Conservation (phyloP, 2,113 vertebrate genomes). For the Columba livia region DNA sequence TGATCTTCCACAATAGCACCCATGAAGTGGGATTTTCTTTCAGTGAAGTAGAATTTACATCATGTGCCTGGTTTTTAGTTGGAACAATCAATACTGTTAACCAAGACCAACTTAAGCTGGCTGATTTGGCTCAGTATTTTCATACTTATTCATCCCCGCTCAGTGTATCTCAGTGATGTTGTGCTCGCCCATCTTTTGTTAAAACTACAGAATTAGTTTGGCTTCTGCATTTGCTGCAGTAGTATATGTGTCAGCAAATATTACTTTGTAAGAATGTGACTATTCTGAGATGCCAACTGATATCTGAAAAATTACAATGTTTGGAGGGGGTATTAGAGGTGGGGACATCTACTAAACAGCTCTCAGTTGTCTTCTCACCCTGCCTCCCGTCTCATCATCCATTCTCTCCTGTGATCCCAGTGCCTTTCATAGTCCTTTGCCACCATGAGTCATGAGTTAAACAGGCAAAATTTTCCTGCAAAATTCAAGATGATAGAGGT, state of each 20-base stretch:
- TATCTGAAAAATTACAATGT: not conserved
- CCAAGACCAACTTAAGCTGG: not conserved
- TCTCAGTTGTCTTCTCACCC: not conserved
- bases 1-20: not conserved
- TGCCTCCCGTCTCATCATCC: not conserved
- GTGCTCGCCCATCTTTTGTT: not conserved
- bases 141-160: not conserved
- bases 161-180: not conserved
- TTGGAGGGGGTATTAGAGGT: not conserved
- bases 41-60: not conserved
- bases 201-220: not conserved
- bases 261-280: not conserved
- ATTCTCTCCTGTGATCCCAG: not conserved
- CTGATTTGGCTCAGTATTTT: not conserved
- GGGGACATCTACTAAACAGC: not conserved
- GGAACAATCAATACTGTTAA: not conserved
- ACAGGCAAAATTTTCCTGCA: not conserved
- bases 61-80: not conserved
- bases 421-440: not conserved
- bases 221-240: not conserved
- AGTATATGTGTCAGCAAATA: not conserved
- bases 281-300: not conserved
- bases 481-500: not conserved
- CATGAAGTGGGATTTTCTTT: not conserved
- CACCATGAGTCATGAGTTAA: not conserved